Base-by-base conservation (phyloP, 2,797 vertebrate genomes). In the Petrocephalus schoutedeni region DNA sequence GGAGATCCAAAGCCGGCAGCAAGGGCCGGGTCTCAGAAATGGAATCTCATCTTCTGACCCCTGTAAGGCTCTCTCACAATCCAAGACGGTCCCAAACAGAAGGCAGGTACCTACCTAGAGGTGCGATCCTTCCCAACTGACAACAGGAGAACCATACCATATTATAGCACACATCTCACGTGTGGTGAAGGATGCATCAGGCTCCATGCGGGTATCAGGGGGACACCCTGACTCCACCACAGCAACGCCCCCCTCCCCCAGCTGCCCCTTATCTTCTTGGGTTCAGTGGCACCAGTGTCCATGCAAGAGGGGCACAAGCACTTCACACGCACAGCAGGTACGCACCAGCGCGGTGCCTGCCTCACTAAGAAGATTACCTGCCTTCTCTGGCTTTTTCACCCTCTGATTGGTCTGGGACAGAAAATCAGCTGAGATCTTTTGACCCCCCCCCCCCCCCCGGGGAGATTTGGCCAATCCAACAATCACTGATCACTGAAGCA, bases 321-420 rank as follows among this genome's bases (percentile, higher is more conserved):
- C 85, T 74, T 36, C 86, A 77, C 59, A 85, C n/a, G 61, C 9
- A 53, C 59, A 45, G 32, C n/a, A 71, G 91, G 85, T 56, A 87
- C 56, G 88, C 87, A 89, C 88, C 92, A 92, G 89, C 91, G 89
- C 89, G 91, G 90, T 88, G 64, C 80, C 89, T 89, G 67, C 89
- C 91, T 90, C 93, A 91, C 92, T 98, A 98, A 98, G 97, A 98
- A 96, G 97, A 96, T 97, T 97, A 97, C 93, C 87, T 54, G 89
- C 91, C 92, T 93, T 85, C 88, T 91, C 87, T 8, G 92, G 92
- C 94, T 91, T 93, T 95, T 90, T 91, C 14, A 32, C 90, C 93
- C 91, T 89, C 93, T 90, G 88, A 92, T 86, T 92, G 92, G 94
- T 87, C 87, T 9, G 56, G 61, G 61, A 87, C 36, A 87, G 89